A percentile compares a stretch with the other conserved stretches of the same genome.
These are phyloP conservation scores for Hemibagrus wyckioides DNA, from an alignment of 2,113 vertebrate species.

Conservation along the genomic window DNA sequence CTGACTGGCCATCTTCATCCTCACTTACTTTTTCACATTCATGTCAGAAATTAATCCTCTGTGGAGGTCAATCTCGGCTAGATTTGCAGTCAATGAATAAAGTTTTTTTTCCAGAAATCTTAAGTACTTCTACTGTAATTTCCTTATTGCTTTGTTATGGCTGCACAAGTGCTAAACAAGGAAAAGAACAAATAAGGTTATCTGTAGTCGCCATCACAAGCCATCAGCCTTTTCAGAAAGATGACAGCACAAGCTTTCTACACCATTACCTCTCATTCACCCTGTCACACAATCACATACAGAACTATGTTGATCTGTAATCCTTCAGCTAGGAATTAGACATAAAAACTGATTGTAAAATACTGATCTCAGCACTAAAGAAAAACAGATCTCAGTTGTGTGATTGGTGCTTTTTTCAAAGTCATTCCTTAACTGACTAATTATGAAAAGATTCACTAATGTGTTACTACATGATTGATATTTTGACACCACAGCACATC, in stretches of 20 bases:
- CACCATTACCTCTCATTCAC: slow-evolving; percentile 5
- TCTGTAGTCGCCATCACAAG: neutral
- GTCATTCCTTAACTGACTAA: neutral
- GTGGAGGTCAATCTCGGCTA: neutral
- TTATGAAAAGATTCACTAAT: neutral
- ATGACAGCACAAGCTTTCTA: slow-evolving; percentile 28
- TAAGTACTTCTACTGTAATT: no score
- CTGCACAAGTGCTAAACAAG: neutral
- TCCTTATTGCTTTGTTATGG: neutral
- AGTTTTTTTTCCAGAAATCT: neutral
- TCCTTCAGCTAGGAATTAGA: neutral
- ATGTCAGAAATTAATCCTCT: neutral
- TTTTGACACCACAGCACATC: neutral
- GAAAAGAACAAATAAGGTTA: neutral
- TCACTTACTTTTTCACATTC: neutral
- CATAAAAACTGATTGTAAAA: neutral
- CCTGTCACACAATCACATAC: neutral
- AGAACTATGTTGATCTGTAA: neutral
- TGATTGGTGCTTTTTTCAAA: neutral
- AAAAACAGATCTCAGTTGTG: neutral
- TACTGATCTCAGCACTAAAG: neutral
- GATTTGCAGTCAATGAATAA: neutral
- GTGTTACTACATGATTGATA: neutral
- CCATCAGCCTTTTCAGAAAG: slow-evolving; percentile 10
- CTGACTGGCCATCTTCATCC: neutral